Base-by-base conservation (phyloP, 2,113 vertebrate genomes). In the Anoplopoma fimbria region DNA sequence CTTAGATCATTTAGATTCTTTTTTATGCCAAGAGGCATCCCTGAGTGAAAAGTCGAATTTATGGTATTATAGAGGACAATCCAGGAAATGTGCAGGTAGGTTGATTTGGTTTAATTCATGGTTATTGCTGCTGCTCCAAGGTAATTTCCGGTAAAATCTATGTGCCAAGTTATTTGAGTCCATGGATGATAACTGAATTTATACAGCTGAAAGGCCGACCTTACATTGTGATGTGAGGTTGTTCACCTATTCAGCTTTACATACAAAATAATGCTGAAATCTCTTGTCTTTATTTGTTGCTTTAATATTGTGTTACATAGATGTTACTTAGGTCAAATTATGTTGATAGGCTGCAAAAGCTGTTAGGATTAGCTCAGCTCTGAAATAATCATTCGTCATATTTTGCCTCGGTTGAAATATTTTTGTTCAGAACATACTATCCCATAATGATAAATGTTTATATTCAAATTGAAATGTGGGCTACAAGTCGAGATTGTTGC, bases 301-400 rank as follows among this genome's bases (percentile, higher is more conserved):
- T 57, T 57, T 57, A 25, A 27, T 57, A 57, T 13, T 25, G 25
- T 27, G 53, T n/a, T 57, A 27, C 53, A 27, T 57, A 25, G 25
- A 57, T 57, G 12, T 57, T 57, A 27, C 53, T 57, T 27, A 14
- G 12, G n/a, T 57, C 27, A 57, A 14, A 72, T 27, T 23, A 45
- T 15, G 17, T 31, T 69, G 58, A 70, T 63, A 61, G 65, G 73
- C 75, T 47, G 55, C 55, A 36, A 19, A 25, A 19, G 49, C 61
- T 53, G 49, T 40, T 69, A 9, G 17, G 64, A 75, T 79, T 74
- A 71, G 34, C 19, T 79, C 8, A 68, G 34, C 49, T 17, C 15
- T 3, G 49, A 36, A 69, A n/a, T 40, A 34, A 33, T 81, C 58
- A 31, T 69, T 60, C 14, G 17, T 45, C 9, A 65, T 63, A 40